Conservation (phyloP, 2,888 invertebrate species). For the Toxonevra muliebris region DNA sequence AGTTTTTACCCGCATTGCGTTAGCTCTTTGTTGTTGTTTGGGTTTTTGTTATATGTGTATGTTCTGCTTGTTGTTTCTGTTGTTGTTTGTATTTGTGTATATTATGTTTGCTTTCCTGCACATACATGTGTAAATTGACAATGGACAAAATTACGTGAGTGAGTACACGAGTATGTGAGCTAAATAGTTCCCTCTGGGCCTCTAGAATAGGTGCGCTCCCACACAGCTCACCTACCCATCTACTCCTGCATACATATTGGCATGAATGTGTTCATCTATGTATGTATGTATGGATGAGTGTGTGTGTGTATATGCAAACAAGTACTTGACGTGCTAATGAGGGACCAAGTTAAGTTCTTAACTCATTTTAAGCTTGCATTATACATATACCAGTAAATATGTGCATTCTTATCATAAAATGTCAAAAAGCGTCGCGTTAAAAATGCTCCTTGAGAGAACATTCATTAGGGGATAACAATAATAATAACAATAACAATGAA, state of each 20-base stretch:
- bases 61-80: constrained; percentile 17
- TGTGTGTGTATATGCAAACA: too few relatives aligned
- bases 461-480: constrained; percentile 23
- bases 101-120: constrained; percentile 6
- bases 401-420: neutral
- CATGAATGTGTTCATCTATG: too few relatives aligned
- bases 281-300: too few relatives aligned
- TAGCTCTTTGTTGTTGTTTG: constrained; percentile 22
- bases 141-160: constrained; percentile 35
- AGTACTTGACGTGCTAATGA: constrained; percentile 27
- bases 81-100: constrained; percentile 14
- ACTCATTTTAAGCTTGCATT: neutral
- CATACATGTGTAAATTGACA: constrained; percentile 39
- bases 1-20: constrained; percentile 39
- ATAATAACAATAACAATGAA: neutral
- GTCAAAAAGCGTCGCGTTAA: neutral
- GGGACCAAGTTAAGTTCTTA: constrained; percentile 7
- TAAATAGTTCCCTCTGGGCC: constrained; percentile 59
- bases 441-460: constrained; percentile 10
- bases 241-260: neutral
- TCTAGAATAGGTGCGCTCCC: neutral
- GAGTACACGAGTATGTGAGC: constrained; percentile 42
- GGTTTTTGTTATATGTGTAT: too few relatives aligned
- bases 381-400: neutral
- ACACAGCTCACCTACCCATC: neutral